Evolutionary conservation across 2,113 vertebrate species (phyloP), one percentile per base, ranked within the genome.

Genomic region (Coracopsis vasa): DNA sequence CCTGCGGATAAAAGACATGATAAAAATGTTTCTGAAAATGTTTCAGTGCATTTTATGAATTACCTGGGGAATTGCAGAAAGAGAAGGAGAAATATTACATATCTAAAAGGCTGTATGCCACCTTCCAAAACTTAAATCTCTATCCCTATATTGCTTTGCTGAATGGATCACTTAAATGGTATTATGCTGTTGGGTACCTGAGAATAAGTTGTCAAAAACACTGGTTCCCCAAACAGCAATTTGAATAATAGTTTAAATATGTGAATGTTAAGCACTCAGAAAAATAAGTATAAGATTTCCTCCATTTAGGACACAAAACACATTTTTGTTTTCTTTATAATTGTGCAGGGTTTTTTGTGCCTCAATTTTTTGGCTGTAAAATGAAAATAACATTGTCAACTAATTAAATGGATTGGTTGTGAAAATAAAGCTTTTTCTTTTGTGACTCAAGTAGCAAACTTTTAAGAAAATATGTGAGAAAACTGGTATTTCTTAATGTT

Each of bases 211-310:
- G 18, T 66, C 51, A 58, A 56, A 90, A 73, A n/a, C 80, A n/a
- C 37, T 41, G 16, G 44, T 70, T 77, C 53, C 19, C 41, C 45
- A 70, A 48, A 31, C 0, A 0, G n/a, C 31, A 77, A 53, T 6
- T 41, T 53, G 62, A 80, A 14, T 86, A 77, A 24, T 78, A 88
- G 25, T 80, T 56, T 66, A 48, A 67, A 6, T 65, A 8, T 37
- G 18, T 77, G 13, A 77, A 70, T n/a, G 13, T 48, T 72, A 56
- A 77, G 7, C n/a, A 31, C 15, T n/a, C 4, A 4, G 7, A n/a
- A 70, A 41, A 80, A 2, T 1, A 44, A 80, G 6, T 41, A 21
- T 72, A 89, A 48, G 10, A 42, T 35, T 70, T 90, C 21, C 4
- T 70, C 35, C 27, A 16, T 41, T 75, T 53, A 28, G n/a, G 28